These are phyloP conservation scores for Epinephelus coioides DNA, from an alignment of 2,797 vertebrate species.

Conservation along the genomic window DNA sequence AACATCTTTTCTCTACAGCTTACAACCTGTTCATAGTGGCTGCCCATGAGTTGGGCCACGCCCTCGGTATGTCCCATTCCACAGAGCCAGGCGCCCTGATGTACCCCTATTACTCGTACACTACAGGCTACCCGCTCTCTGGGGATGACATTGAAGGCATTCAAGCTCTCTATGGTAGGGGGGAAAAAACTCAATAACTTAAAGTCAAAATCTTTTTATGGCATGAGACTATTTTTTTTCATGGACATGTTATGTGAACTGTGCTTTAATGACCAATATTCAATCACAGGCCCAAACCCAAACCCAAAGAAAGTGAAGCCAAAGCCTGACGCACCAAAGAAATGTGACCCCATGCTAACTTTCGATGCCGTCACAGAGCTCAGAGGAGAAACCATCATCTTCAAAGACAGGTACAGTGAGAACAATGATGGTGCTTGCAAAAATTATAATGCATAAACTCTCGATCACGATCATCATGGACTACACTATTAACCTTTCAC, in stretches of 20 bases:
- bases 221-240: not conserved
- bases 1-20: conserved; percentile 74
- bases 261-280: conserved; percentile 24
- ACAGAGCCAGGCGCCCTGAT: conserved; percentile 91
- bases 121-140: conserved; percentile 83
- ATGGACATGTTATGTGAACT: not conserved
- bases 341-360: conserved; percentile 90
- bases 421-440: not conserved
- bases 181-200: not conserved
- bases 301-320: conserved; percentile 83
- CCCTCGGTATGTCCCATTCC: conserved; percentile 94
- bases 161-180: conserved; percentile 93
- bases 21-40: conserved; percentile 94
- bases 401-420: conserved; percentile 93
- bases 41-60: conserved; percentile 95
- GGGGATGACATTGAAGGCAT: conserved; percentile 95
- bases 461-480: not conserved
- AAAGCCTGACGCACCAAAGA: conserved; percentile 93
- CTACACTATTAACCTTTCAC: not conserved
- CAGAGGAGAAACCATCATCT: conserved; percentile 94
- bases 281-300: conserved; percentile 84
- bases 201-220: not conserved
- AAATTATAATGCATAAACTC: not conserved
- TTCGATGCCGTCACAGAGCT: conserved; percentile 95
- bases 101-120: conserved; percentile 92